Base-by-base conservation (phyloP, 2,888 invertebrate species). In the Bunonema sp. region DNA sequence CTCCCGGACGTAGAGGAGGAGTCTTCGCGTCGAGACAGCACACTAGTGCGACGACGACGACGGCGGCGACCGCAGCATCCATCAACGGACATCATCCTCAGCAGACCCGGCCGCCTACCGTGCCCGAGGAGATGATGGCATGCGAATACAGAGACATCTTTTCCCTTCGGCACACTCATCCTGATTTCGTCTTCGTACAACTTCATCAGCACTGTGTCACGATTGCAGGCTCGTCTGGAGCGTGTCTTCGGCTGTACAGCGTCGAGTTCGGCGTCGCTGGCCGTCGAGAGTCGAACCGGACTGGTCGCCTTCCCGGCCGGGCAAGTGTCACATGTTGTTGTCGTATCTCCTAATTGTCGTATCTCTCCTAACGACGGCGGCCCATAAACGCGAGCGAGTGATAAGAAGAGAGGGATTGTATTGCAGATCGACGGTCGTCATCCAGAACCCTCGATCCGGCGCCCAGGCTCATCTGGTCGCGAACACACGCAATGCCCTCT, bases 381-480 rank as follows among this genome's bases (percentile, higher is more conserved):
- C 2, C 22, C 32, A 30, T 19, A 2, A 36, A 19, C n/a, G 16
- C 21, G 7, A 33, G 7, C 8, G 33, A 23, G 15, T 36, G 22
- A 50, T 15, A 39, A 47, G 20, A 46, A 47, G 43, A 39, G 50
- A 15, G 47, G 46, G n/a, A 48, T 40, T 37, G 39, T 23, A 47
- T 34, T 48, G 23, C 28, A 45, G 50, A 30, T 60, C 59, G 18
- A 56, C 57, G 8, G 56, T 59, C 26, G 59, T 59, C 28, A 45
- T 56, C 31, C 45, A 41, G 51, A 43, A 46, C 46, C 41, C 49
- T 22, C 10, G 37, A 28, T 39, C 41, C 31, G 37, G 45, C 39
- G 34, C 44, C 19, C 44, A 57, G 42, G 57, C 50, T 26, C 55
- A 58, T 46, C 31, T 44, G 12, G 34, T 45, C 33, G 41, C 35